These are phyloP conservation scores for Pipistrellus pygmaeus DNA, from an alignment of 2,797 vertebrate genomes.

Conservation along the genomic window DNA sequence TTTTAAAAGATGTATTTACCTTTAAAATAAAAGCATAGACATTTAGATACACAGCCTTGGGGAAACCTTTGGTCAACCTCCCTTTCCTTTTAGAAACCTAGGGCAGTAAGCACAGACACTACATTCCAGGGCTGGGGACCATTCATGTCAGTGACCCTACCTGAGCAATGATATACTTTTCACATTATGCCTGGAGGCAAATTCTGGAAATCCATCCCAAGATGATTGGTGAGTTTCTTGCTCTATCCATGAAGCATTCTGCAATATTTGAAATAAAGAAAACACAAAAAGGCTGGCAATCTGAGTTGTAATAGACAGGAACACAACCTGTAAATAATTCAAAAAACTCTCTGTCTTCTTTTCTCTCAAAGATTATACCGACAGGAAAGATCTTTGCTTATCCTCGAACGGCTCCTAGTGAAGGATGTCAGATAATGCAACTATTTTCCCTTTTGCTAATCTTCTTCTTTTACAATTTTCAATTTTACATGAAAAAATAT, in stretches of 20 bases:
- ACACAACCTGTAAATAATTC: background rate
- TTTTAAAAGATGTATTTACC: no score
- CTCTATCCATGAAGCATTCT: background rate
- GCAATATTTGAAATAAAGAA: background rate
- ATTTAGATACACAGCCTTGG: no score
- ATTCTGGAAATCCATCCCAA: background rate
- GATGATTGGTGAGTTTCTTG: background rate
- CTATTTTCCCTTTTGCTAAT: background rate
- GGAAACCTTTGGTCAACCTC: background rate
- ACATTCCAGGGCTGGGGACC: background rate
- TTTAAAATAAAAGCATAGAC: background rate
- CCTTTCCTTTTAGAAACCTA: background rate
- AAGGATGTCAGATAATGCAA: background rate
- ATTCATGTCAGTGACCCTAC: background rate
- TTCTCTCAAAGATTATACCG: background rate
- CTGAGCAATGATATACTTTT: background rate
- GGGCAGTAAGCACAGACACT: background rate
- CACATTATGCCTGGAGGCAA: background rate
- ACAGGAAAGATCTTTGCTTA: constrained; percentile 8
- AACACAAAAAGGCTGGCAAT: background rate
- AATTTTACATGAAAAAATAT: constrained; percentile 1
- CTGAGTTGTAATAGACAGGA: background rate
- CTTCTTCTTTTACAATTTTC: background rate
- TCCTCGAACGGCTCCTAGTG: background rate
- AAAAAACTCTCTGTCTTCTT: background rate